Percentiles rank a stretch among this genome's conserved stretches.
Conservation (phyloP, 2,797 vertebrate species). For the Furcifer pardalis region DNA sequence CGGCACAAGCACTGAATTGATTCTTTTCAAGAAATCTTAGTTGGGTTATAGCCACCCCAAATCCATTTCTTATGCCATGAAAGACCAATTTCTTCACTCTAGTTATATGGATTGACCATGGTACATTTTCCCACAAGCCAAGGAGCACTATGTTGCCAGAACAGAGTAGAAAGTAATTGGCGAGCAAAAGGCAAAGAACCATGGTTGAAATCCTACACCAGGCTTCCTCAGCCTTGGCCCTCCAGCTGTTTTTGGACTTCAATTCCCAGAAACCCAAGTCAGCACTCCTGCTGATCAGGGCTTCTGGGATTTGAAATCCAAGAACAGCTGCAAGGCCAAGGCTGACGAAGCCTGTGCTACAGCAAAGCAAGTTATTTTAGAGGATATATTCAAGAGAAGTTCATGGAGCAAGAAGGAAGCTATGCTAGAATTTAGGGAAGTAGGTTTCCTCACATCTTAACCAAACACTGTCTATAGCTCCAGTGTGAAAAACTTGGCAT, state of each 20-base stretch:
- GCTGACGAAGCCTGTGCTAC: too few relatives aligned
- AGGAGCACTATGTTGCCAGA: neutral
- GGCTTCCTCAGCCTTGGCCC: too few relatives aligned
- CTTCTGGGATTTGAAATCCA: too few relatives aligned
- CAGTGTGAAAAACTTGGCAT: neutral
- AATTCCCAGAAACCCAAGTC: too few relatives aligned
- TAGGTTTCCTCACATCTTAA: too few relatives aligned
- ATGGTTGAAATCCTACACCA: neutral
- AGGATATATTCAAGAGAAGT: neutral
- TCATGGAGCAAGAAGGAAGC: too few relatives aligned
- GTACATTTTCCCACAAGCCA: neutral
- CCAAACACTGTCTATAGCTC: too few relatives aligned
- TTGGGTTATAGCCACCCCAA: neutral
- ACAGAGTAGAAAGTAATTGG: neutral
- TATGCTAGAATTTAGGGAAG: too few relatives aligned
- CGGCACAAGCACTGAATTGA: neutral
- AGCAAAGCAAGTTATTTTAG: too few relatives aligned
- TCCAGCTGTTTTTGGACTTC: too few relatives aligned
- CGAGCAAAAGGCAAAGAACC: neutral
- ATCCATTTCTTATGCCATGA: neutral
- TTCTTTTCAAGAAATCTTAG: neutral
- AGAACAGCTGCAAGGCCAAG: too few relatives aligned
- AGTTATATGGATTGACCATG: neutral
- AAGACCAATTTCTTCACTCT: neutral
- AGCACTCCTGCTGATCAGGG: too few relatives aligned